Base-by-base conservation (phyloP, 2,888 invertebrate genomes). In the Drosophila barbarae region DNA sequence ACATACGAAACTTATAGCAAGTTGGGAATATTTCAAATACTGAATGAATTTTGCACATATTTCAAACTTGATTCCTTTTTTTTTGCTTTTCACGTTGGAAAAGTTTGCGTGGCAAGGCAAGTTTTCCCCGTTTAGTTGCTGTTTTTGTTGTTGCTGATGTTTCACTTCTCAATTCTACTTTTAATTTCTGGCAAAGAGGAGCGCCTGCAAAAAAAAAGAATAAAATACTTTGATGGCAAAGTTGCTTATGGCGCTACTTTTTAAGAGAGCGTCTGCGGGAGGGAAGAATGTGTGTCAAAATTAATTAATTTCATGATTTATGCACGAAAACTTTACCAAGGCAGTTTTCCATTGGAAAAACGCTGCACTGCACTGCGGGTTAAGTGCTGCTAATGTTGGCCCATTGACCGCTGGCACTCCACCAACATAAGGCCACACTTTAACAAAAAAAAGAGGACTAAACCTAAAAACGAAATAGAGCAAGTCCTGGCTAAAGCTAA, bases 301-400 rank as follows among this genome's bases (percentile, higher is more conserved):
- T 88, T 89, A 88, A 88, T 88, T 88, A 88, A 88, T 89, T 89
- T 88, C 87, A 76, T 88, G 88, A 89, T 89, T 89, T 88, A 89
- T 89, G 88, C 79, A 80, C 75, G 73, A 85, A 86, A 86, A 84
- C 80, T 86, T 60, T 28, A 5, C 15, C 49, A 34, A 47, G 41
- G 47, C 65, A 52, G 60, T 50, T 58, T 57, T 54, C 36, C 63
- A 58, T 52, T 42, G 35, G 28, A 30, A 59, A 26, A 51, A 13
- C 56, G 5, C 13, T 35, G 3, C 34, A 46, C 21, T 67, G 38
- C 63, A 66, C 32, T 66, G 42, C 42, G 44, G 36, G 63, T 55
- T 71, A 66, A 79, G 61, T 72, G 67, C 51, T 72, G 79, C 74
- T 79, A 79, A 80, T 76, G 76, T 42, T 52, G 50, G 76, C 57